Evolutionary conservation across 2,113 vertebrate species (phyloP), one percentile per base, ranked within the genome.

Genomic region (Catharus bicknelli): DNA sequence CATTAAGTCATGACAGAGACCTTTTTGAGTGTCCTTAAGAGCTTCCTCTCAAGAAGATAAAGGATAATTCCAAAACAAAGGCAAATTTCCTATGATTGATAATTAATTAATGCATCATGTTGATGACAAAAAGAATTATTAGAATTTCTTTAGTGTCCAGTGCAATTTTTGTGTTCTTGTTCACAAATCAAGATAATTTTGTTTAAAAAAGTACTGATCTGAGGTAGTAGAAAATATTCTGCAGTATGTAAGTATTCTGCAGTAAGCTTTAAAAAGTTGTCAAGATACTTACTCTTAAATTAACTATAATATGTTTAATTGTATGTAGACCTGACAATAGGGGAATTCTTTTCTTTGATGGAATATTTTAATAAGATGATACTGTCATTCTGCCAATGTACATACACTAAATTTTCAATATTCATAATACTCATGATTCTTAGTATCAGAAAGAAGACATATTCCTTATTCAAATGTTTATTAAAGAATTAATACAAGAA

Each of bases 11-110:
- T 29, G 34, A 72, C 48, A 72, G 13, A 67, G 4, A 2, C 19
- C 12, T 32, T 76, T 8, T 13, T 3, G 1, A 42, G 19, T 25
- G 3, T 53, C 16, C 59, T 53, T 0, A 0, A 74, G 19, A 59
- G 10, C 22, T 53, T 66, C 20, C 27, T 8, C 29, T 53, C 16
- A 47, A n/a, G 40, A 69, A 29, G 10, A 42, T n/a, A 80, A 48
- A 72, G 18, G 9, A 3, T 81, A 50, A 83, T 58, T 73, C 22
- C 54, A 75, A 91, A 79, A 43, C 7, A 67, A 53, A 83, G 17
- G 20, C 26, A 12, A 47, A 25, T 45, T 72, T 80, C 5, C 16
- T 48, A 21, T 20, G 10, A 61, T 32, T 70, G 19, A 7, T 48
- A 57, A 69, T 15, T 62, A 17, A 66, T 25, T 26, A 83, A 38